Evolutionary conservation across 2,797 vertebrate species (phyloP), one percentile per base, ranked within the genome.

Genomic region (Acanthis flammea): DNA sequence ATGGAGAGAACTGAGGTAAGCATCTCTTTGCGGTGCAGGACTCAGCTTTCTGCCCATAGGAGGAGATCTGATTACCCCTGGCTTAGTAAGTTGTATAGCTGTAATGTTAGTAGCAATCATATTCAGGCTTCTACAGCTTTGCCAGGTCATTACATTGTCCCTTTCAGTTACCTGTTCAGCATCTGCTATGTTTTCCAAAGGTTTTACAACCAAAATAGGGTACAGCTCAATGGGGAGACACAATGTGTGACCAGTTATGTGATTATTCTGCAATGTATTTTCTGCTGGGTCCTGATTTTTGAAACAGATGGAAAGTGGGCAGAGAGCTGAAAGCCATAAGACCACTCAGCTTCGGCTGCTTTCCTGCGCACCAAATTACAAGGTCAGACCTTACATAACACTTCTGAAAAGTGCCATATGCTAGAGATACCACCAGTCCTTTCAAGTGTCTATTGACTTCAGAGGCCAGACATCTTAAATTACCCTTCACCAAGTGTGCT

Each of bases 221-320:
- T 71, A 53, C 10, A 61, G 39, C 23, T 92, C 22, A 42, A 13
- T 24, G 68, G 41, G 18, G 35, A 91, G 57, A 50, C 25, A 47
- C 33, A 5, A 15, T 12, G 6, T 66, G 68, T 77, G 75, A 80
- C 91, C 67, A 17, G 51, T 51, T 88, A 41, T 0, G 4, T 68
- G 91, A 48, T 91, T 77, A 39, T 72, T 80, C 75, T 86, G 68
- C 51, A 41, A 8, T 35, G 53, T 58, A 44, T 87, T 77, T 53
- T 88, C 58, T 91, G 65, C 53, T 73, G 68, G 8, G 58, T 47
- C 66, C 37, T 72, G 79, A 72, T 90, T 90, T 94, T 86, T 88
- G 47, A 71, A 94, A 75, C 88, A 96, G 82, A 95, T 93, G 90
- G 90, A 53, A 77, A 72, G 93, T 93, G 70, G 85, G 91, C 70